Evolutionary conservation across 2,888 invertebrate species (phyloP).

Genomic region (Epistrophella euchroma): DNA sequence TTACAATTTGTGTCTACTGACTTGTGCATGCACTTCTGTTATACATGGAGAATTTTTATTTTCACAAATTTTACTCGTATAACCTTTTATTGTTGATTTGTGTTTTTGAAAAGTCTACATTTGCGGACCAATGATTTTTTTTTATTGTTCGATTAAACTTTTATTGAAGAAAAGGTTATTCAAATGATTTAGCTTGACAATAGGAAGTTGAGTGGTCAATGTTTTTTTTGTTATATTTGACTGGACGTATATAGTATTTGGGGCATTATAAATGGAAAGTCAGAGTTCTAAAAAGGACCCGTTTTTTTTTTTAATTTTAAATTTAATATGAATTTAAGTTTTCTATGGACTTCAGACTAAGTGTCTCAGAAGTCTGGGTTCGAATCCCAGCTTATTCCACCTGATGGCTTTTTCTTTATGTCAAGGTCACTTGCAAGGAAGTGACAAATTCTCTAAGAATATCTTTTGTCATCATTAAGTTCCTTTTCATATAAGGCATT

Average conservation of each 20-base stretch:
- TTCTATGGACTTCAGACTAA: too few species aligned
- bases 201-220: conserved; percentile 19
- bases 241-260: not conserved
- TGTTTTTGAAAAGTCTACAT: conserved; percentile 43
- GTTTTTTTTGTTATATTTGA: not conserved
- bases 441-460: too few species aligned
- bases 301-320: too few species aligned
- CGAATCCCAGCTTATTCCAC: too few species aligned
- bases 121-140: conserved; percentile 48
- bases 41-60: conserved; percentile 59
- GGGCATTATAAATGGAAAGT: not conserved
- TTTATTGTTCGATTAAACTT: conserved; percentile 51
- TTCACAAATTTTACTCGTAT: not conserved
- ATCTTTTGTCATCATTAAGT: too few species aligned
- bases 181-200: conserved; percentile 23
- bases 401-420: too few species aligned
- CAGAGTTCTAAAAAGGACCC: too few species aligned
- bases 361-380: too few species aligned
- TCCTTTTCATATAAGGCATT: too few species aligned
- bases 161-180: conserved; percentile 22
- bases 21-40: conserved; percentile 65
- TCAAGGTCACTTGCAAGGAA: too few species aligned
- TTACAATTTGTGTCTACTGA: conserved; percentile 71
- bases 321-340: too few species aligned
- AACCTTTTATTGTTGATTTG: not conserved